These are phyloP conservation scores for Drosophila equinoxialis DNA, from an alignment of 1,140 invertebrate species.

Conservation along the genomic window DNA sequence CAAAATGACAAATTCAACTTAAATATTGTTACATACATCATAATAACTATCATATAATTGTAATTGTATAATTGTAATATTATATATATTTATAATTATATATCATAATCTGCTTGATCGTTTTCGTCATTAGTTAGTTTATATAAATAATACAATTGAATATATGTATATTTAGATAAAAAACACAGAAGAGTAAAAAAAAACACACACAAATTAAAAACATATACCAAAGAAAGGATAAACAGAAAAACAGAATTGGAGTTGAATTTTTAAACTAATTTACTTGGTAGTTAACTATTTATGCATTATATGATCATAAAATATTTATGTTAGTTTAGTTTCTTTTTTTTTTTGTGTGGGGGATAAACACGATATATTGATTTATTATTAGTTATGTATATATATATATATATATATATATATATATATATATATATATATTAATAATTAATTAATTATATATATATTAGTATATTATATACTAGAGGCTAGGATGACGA, in stretches of 20 bases:
- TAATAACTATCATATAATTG: constrained; percentile 71
- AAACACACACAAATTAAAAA: background rate
- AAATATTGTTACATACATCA: constrained; percentile 36
- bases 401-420: constrained; percentile 20
- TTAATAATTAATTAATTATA: too few species aligned
- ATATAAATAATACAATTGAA: constrained; percentile 41
- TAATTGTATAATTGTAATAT: constrained; percentile 49
- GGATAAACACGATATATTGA: constrained; percentile 40
- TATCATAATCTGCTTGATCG: constrained; percentile 36
- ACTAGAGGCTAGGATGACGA: constrained; percentile 51
- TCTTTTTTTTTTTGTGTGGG: constrained; percentile 15
- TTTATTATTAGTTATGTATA: constrained; percentile 7
- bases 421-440: background rate
- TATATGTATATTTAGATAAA: constrained; percentile 46
- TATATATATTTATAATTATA: constrained; percentile 46
- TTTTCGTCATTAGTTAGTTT: constrained; percentile 28
- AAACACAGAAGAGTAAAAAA: constrained; percentile 15
- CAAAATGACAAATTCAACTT: constrained; percentile 42
- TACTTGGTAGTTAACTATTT: constrained; percentile 35
- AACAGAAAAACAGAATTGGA: background rate
- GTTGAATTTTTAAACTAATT: constrained; percentile 49
- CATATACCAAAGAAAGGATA: background rate
- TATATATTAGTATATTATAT: constrained; percentile 36
- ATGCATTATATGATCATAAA: constrained; percentile 30
- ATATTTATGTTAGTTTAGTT: constrained; percentile 34